Base-by-base conservation (phyloP, 2,888 invertebrate species). In the Auanema sp. region DNA sequence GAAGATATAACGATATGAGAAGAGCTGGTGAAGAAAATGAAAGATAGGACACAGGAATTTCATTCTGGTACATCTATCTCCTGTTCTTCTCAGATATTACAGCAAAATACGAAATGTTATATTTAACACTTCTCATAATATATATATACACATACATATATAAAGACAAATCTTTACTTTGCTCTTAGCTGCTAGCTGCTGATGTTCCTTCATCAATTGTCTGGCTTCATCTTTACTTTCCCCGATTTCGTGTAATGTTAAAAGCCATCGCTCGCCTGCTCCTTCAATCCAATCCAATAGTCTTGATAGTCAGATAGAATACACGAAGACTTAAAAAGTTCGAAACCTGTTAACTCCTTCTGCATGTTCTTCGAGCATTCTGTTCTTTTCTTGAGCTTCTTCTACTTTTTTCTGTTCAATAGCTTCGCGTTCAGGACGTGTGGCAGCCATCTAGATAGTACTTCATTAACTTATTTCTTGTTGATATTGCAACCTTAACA, bases 221-320 rank as follows among this genome's bases (percentile, higher is more conserved):
- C 91, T 90, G 10, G 91, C 90, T n/a, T 91, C 90, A 79, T 89
- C 89, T 6, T 64, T 50, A 50, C 68, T 70, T 54, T 74, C 74
- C 11, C 71, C 69, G 14, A 72, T 66, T 55, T 89, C 89, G 69
- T 88, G 88, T 77, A 90, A 89, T 0, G 89, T 88, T 73, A 89
- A 89, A 55, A 91, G 85, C 85, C 91, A 87, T 75, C 88, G 88
- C 84, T 91, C 91, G 1, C 90, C 91, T 56, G 90, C 89, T 42
- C 90, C 90, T 44, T 76, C 76, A 14, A 79, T 58, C 78, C 78
- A 79, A 57, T 76, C 75, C 23, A 79, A 52, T 21, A 77, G 62
- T 41, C 68, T 65, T 10, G 24, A 49, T 51, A 47, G 11, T 54
- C 14, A 12, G 4, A 18, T 41, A 33, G 33, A 25, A 10, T 23